These are phyloP conservation scores for Salmo trutta DNA, from an alignment of 2,797 vertebrate genomes.

Conservation along the genomic window DNA sequence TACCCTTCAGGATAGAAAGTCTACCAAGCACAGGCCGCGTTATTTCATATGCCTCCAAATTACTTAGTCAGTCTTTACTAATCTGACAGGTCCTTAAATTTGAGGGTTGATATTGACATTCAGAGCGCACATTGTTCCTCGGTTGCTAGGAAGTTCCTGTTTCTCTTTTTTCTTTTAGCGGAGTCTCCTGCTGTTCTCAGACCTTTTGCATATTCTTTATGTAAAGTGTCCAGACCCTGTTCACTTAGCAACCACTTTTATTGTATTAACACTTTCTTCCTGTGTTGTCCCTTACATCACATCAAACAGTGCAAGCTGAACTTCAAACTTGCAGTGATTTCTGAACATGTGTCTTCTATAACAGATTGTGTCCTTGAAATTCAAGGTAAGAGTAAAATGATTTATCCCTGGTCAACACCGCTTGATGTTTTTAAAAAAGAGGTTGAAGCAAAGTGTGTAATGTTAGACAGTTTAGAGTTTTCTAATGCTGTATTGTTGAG, in stretches of 20 bases:
- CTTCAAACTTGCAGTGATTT: conserved; percentile 14
- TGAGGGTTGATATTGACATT: background rate
- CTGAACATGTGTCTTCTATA: background rate
- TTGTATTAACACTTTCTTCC: conserved; percentile 26
- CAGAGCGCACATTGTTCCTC: conserved; percentile 43
- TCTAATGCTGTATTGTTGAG: background rate
- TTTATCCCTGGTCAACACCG: background rate
- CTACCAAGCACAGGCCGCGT: background rate
- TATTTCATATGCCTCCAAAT: background rate
- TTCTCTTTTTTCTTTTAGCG: conserved; percentile 40
- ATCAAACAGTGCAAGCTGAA: background rate
- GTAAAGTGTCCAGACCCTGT: conserved; percentile 35
- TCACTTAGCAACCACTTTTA: conserved; percentile 62
- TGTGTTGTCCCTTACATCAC: background rate
- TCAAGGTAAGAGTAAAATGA: conserved; percentile 24
- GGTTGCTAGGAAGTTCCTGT: conserved; percentile 57
- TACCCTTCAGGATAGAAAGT: no score
- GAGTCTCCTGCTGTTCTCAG: conserved; percentile 36
- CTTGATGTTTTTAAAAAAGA: background rate
- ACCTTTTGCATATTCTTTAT: conserved; percentile 39
- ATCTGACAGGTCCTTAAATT: background rate
- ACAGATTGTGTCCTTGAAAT: background rate
- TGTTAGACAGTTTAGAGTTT: background rate
- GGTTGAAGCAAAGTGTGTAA: background rate
- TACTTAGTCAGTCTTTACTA: background rate